Conservation (phyloP, 2,888 invertebrate genomes). For the Crematogaster levior region DNA sequence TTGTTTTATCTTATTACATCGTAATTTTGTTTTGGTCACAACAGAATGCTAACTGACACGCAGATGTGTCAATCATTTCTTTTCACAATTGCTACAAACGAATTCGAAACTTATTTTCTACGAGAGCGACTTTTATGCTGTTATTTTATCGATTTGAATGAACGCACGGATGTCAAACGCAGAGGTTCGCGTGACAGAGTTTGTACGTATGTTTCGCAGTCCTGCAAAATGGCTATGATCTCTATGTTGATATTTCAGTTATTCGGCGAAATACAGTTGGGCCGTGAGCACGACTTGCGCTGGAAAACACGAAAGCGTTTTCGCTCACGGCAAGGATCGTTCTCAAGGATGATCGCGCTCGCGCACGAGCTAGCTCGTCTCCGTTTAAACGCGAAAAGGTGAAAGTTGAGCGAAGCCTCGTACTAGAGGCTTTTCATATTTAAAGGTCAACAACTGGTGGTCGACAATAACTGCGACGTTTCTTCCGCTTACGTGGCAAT, state of each 20-base stretch:
- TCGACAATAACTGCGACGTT: constrained; percentile 53
- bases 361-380: constrained; percentile 42
- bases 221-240: constrained; percentile 32
- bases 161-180: constrained; percentile 22
- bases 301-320: constrained; percentile 34
- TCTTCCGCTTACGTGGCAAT: constrained; percentile 52
- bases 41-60: not conserved
- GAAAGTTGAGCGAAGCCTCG: constrained; percentile 50
- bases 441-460: constrained; percentile 52
- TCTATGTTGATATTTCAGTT: constrained; percentile 39
- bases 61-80: not conserved
- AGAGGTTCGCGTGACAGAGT: not conserved
- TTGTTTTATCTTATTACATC: constrained; percentile 1
- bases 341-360: constrained; percentile 51
- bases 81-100: not conserved
- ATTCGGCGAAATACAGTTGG: constrained; percentile 11
- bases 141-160: constrained; percentile 35
- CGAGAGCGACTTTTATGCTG: constrained; percentile 19
- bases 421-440: constrained; percentile 52
- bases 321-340: constrained; percentile 53
- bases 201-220: not conserved
- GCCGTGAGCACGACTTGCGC: not conserved
- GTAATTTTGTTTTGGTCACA: not conserved
- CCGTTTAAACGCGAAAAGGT: constrained; percentile 46
- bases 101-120: not conserved